phyloP scores from a whole-genome alignment of 2,888 invertebrate species.

The Agrotis segetum region DNA sequence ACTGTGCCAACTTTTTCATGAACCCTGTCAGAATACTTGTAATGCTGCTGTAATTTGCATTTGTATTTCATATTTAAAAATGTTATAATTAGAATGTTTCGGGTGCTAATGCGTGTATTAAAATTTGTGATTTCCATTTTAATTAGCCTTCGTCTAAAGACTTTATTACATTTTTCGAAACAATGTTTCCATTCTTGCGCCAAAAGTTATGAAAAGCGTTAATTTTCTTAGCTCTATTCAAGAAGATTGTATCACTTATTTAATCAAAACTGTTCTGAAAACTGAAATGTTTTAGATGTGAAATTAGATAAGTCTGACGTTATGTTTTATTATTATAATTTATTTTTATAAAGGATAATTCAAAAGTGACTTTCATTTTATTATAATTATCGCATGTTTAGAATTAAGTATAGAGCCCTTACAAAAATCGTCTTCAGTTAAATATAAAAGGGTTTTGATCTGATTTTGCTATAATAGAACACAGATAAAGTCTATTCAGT shows the following conservation, averaged over 20 bases:
- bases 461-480: no score
- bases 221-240: slow-evolving; percentile 50
- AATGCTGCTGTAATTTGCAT: slow-evolving; percentile 84
- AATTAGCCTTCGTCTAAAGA: slow-evolving; percentile 47
- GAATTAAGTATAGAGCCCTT: no score
- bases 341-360: background rate
- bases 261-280: slow-evolving; percentile 41
- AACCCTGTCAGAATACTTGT: slow-evolving; percentile 84
- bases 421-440: no score
- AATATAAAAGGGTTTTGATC: no score
- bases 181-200: slow-evolving; percentile 49
- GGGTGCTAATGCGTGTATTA: slow-evolving; percentile 58
- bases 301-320: slow-evolving; percentile 15
- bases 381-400: no score
- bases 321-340: background rate
- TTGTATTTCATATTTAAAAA: slow-evolving; percentile 71
- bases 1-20: slow-evolving; percentile 85
- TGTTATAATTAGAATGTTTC: slow-evolving; percentile 59
- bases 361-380: background rate
- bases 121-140: slow-evolving; percentile 61
- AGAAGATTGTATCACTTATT: slow-evolving; percentile 35
- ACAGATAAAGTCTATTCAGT: background rate
- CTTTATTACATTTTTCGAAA: slow-evolving; percentile 51
- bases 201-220: slow-evolving; percentile 46
- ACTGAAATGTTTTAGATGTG: slow-evolving; percentile 19